Percentiles rank a stretch among this genome's conserved stretches.
Evolutionary conservation across 2,113 vertebrate genomes (phyloP).

Genomic region (Platycercus adscitus): DNA sequence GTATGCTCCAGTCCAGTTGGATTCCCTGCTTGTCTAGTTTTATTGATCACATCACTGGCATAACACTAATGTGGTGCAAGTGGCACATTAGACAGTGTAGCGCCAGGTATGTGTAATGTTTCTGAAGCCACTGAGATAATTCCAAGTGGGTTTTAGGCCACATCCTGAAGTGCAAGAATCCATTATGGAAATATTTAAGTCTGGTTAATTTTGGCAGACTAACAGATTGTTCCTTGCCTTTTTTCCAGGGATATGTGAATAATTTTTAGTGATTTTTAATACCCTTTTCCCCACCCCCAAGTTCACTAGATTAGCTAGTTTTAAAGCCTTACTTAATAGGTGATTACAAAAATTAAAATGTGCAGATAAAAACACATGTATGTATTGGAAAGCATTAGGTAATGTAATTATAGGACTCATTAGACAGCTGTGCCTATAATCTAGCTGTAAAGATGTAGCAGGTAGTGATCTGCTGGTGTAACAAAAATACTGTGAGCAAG

Average conservation of each 20-base stretch:
- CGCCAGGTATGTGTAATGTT: not conserved
- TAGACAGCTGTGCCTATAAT: not conserved
- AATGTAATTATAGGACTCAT: not conserved
- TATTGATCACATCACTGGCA: not conserved
- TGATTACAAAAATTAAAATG: not conserved
- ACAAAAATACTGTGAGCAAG: not conserved
- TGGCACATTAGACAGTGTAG: not conserved
- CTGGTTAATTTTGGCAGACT: not conserved
- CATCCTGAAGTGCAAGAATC: not conserved
- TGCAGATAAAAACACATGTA: not conserved
- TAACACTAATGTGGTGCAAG: not conserved
- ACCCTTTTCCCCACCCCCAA: fast-evolving
- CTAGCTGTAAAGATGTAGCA: not conserved
- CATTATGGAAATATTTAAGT: not conserved
- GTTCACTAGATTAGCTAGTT: not conserved
- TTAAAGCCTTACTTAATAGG: not conserved
- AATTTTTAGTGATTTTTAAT: not conserved
- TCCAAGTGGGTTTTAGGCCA: not conserved
- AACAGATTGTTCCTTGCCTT: not conserved
- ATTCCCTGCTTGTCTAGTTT: not conserved
- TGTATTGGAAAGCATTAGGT: not conserved
- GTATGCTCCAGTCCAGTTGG: not conserved
- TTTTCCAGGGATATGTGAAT: not conserved
- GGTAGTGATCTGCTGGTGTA: not conserved
- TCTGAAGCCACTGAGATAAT: not conserved